Base-by-base conservation (phyloP, 2,113 vertebrate genomes). In the Stegostoma tigrinum region DNA sequence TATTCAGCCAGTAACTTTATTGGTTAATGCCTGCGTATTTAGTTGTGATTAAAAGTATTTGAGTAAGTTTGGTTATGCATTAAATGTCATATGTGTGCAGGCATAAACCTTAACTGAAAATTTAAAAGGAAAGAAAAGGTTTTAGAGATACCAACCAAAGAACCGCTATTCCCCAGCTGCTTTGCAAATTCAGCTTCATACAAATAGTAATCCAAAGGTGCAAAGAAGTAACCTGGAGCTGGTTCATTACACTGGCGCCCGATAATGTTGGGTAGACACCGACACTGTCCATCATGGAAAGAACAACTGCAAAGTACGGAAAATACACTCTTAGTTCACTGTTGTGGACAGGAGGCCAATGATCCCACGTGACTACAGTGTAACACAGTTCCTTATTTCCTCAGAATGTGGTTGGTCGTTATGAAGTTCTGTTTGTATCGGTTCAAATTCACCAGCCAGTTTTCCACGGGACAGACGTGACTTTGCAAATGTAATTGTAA, bases 141-240 rank as follows among this genome's bases (percentile, higher is more conserved):
- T 95, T 72, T 48, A 75, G 67, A 72, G 45, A 68, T 67, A 87
- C 97, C 15, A 96, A 98, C 98, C 98, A 98, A 96, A 52, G 96
- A 96, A 94, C 97, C 97, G 2, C 30, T 89, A 95, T 96, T 96
- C 68, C 96, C 78, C 93, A 98, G 97, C 0, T 97, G 97, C 0
- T 89, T 96, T 30, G 98, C 97, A 6, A 98, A 96, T 96, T 99
- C 98, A 14, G 98, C 98, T 97, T 99, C 98, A 78, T 98, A 99
- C 86, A 99, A 97, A 86, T 98, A 98, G 97, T 98, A 98, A 97
- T 98, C 98, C 96, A 99, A 96, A 2, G 97, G 96, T 64, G 98
- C 96, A 95, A 99, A 98, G 97, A 98, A 99, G 96, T 98, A 97
- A 0, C 98, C 98, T 0, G 97, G 96, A 0, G 97, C 97, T 0